Evolutionary conservation across 2,113 vertebrate species (phyloP), one percentile per base, ranked within the genome.

Genomic region (Thalassarche chlororhynchos): DNA sequence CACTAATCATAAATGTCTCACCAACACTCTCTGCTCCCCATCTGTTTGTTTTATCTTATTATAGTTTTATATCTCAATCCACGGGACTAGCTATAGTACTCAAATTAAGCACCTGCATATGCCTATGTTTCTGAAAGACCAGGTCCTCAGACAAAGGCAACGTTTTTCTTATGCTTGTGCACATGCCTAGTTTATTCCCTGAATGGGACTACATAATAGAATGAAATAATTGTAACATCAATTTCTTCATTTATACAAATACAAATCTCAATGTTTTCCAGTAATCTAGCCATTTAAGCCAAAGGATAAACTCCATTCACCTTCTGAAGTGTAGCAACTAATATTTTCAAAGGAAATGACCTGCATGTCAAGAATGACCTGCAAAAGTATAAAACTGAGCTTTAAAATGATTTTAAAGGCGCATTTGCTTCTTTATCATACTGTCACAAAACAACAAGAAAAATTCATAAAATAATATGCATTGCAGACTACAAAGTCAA

Each of bases 1-100:
- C 95, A 96, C 87, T 95, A 95, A 96, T 95, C 93, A 96, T 96
- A 96, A 97, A 94, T 51, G 78, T 66, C 93, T 85, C 94, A 91
- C 46, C 62, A 79, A 83, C 84, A 40, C 47, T 80, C 87, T 62
- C 74, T 92, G 94, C 47, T 87, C 85, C 69, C 92, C 95, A 96
- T 93, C 93, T 94, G 95, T 77, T 92, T 90, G 75, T 82, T 95
- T 89, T 80, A 96, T 90, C 87, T 66, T 94, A 87, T 91, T 95
- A 96, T 10, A 91, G 94, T 94, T 94, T 93, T 90, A 47, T 78
- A 93, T 70, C 51, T 87, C 91, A 96, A 80, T 91, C 95, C 87
- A 85, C 3, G 3, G 40, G 65, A 74, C 89, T 55, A 88, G 87
- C 81, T 87, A 42, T 44, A 44, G 42, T 1, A 46, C 77, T 66